These are phyloP conservation scores for Dolichallabes microphthalmus DNA, from an alignment of 2,113 vertebrate genomes.

Conservation along the genomic window DNA sequence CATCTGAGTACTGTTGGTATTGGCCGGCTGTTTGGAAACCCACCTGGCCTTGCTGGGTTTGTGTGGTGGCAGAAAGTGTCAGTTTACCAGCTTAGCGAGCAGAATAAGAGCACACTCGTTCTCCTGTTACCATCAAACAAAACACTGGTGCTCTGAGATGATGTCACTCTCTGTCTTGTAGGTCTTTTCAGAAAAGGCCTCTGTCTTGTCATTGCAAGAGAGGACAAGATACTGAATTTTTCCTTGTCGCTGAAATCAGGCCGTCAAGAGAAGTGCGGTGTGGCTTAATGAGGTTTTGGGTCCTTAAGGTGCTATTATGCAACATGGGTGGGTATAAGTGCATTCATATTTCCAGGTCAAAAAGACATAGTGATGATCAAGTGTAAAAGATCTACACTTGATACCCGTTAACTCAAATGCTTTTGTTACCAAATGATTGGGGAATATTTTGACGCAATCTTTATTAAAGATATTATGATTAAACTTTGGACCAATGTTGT, in stretches of 20 bases:
- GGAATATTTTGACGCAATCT: neutral
- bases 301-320: neutral
- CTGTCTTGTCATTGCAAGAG: neutral
- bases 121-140: constrained; percentile 50
- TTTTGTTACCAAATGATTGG: neutral
- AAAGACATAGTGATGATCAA: neutral
- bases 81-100: constrained; percentile 53
- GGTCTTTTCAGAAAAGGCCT: neutral
- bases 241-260: neutral
- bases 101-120: constrained; percentile 16
- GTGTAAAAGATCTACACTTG: neutral
- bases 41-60: constrained; percentile 45
- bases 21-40: constrained; percentile 29
- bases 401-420: neutral
- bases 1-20: neutral
- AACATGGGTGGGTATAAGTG: neutral
- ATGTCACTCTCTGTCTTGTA: constrained; percentile 38
- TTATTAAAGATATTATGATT: neutral
- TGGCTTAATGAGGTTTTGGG: neutral
- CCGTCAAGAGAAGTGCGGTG: neutral
- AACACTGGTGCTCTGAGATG: constrained; percentile 36
- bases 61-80: constrained; percentile 52
- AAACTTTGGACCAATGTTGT: neutral
- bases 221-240: neutral
- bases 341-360: neutral